These are phyloP conservation scores for Pocillopora damicornis DNA, from an alignment of 64 coral and sea anemone species.

Conservation along the genomic window DNA sequence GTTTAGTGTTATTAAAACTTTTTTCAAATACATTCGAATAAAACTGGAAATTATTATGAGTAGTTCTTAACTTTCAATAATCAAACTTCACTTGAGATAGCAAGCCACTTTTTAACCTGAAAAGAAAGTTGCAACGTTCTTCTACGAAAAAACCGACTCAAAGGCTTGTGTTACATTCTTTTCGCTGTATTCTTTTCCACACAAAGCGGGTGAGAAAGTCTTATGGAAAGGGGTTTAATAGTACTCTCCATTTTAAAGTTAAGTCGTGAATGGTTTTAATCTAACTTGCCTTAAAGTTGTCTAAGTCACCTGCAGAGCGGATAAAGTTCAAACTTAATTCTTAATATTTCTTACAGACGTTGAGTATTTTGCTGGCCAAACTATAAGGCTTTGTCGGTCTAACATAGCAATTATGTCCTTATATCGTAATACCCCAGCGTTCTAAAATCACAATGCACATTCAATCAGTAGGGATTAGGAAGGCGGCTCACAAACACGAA, in stretches of 20 bases:
- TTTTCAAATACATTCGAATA: conserved; percentile 20
- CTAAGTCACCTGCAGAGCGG: background rate
- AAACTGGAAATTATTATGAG: background rate
- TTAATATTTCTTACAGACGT: background rate
- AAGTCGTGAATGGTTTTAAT: background rate
- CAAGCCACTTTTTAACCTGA: background rate
- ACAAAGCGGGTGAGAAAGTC: conserved; percentile 8
- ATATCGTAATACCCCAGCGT: background rate
- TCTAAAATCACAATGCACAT: background rate
- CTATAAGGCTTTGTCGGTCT: background rate
- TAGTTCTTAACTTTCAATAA: background rate
- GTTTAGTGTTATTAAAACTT: conserved; percentile 1
- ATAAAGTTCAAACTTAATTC: background rate
- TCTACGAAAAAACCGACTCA: background rate
- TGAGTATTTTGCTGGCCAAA: background rate
- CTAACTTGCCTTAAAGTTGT: background rate
- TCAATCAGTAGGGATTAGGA: conserved; percentile 22
- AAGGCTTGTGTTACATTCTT: background rate
- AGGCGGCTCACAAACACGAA: background rate
- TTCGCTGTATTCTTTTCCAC: background rate
- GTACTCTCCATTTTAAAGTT: background rate
- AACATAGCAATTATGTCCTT: background rate
- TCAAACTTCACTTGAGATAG: background rate
- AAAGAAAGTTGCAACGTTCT: background rate
- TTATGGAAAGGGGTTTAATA: background rate